Percentiles rank a stretch among this genome's conserved stretches.
Conservation (phyloP, 2,888 invertebrate species). For the Drosophila paramelanica region DNA sequence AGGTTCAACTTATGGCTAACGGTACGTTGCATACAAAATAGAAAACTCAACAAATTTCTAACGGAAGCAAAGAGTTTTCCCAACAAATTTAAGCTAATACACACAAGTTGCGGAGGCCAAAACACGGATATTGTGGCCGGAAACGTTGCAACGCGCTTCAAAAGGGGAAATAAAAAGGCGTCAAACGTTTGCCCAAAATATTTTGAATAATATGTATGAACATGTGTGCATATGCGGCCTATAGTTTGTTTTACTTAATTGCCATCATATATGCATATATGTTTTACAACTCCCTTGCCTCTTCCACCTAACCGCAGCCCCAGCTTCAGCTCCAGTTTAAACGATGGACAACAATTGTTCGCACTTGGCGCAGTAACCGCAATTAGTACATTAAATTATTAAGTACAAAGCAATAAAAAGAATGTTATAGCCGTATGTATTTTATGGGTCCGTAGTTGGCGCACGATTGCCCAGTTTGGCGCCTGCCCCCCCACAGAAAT, state of each 20-base stretch:
- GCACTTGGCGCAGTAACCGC: constrained; percentile 64
- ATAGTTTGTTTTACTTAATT: constrained; percentile 24
- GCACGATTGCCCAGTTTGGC: constrained; percentile 36
- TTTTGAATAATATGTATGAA: constrained; percentile 27
- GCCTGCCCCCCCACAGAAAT: constrained; percentile 19
- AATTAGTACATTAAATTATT: constrained; percentile 75
- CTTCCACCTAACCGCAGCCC: not conserved
- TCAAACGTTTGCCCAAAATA: constrained; percentile 31
- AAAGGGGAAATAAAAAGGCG: constrained; percentile 16
- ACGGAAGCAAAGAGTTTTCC: constrained; percentile 74
- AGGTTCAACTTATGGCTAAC: constrained; percentile 48
- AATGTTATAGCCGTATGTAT: constrained; percentile 26
- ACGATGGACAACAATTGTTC: constrained; percentile 41
- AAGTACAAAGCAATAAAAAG: constrained; percentile 68
- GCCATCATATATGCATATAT: constrained; percentile 1
- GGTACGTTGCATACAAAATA: constrained; percentile 53
- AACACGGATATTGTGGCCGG: constrained; percentile 61
- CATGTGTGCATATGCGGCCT: constrained; percentile 9
- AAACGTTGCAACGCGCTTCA: constrained; percentile 45
- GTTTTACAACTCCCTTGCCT: constrained; percentile 49
- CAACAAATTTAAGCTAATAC: constrained; percentile 39
- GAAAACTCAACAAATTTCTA: constrained; percentile 47
- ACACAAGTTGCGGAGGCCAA: constrained; percentile 14
- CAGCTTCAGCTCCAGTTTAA: constrained; percentile 55
- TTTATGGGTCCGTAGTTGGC: constrained; percentile 41